Percentiles rank a stretch among this genome's conserved stretches.
These are phyloP conservation scores for Urechis unicinctus DNA, from an alignment of 2,888 invertebrate species.

Conservation along the genomic window DNA sequence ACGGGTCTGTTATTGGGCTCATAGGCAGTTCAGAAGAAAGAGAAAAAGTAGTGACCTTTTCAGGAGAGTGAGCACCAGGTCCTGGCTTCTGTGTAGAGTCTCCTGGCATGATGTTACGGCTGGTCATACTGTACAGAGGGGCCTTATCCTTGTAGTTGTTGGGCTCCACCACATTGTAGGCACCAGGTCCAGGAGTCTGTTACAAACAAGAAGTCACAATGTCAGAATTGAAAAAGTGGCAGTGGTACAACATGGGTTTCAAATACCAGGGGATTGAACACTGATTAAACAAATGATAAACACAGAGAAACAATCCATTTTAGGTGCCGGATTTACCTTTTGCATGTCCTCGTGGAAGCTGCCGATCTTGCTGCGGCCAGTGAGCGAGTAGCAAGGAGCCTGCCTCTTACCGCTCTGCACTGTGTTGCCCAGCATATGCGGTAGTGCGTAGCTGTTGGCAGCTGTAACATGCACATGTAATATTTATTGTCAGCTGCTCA, in stretches of 20 bases:
- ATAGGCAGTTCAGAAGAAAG: conserved; percentile 23
- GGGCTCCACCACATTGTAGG: conserved; percentile 21
- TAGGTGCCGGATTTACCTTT: conserved; percentile 28
- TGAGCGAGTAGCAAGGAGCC: conserved; percentile 79
- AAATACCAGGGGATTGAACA: neutral
- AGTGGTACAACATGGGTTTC: too few species aligned
- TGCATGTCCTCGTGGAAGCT: conserved; percentile 28
- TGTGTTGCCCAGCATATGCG: conserved; percentile 43
- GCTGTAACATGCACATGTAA: too few species aligned
- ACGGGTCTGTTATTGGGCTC: too few species aligned
- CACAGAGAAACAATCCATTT: too few species aligned
- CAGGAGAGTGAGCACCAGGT: conserved; percentile 85
- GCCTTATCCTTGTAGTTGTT: conserved; percentile 21
- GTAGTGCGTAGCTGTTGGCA: conserved; percentile 42
- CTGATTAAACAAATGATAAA: too few species aligned
- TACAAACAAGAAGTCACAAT: conserved; percentile 3
- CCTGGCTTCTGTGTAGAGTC: conserved; percentile 76
- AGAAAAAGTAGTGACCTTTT: conserved; percentile 63
- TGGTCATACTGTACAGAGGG: conserved; percentile 79
- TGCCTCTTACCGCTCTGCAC: conserved; percentile 43
- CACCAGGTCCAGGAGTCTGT: conserved; percentile 57
- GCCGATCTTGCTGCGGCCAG: conserved; percentile 69
- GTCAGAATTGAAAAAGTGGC: too few species aligned
- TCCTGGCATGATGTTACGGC: conserved; percentile 66
- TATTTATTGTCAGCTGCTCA: too few species aligned